These are phyloP conservation scores for Kryptolebias ocellatus DNA, from an alignment of 2,797 vertebrate genomes.

Conservation along the genomic window DNA sequence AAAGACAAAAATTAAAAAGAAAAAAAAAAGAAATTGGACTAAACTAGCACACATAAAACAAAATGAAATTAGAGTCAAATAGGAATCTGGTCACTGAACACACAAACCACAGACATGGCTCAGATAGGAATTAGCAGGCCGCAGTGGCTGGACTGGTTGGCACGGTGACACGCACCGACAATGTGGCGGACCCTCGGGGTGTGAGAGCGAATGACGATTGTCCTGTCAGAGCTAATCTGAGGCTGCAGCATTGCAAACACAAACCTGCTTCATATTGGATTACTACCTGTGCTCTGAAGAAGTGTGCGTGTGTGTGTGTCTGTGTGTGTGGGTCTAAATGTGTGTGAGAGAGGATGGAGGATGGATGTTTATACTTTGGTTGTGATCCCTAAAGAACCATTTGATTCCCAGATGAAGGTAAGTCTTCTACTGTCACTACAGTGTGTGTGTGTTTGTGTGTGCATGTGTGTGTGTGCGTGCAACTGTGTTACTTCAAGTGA, in stretches of 20 bases:
- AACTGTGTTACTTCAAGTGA: not conserved
- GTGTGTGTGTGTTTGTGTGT: slow-evolving; percentile 26
- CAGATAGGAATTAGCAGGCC: slow-evolving; percentile 34
- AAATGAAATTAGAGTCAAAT: not conserved
- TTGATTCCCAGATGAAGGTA: slow-evolving; percentile 41
- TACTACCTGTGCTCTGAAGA: slow-evolving; percentile 53
- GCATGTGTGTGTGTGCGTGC: slow-evolving; percentile 21
- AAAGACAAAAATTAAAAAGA: not conserved
- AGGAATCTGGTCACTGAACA: not conserved
- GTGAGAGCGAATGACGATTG: slow-evolving; percentile 35
- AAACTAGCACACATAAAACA: not conserved
- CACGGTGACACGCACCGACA: slow-evolving; percentile 39
- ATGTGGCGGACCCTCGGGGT: slow-evolving; percentile 38
- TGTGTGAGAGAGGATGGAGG: too few relatives aligned
- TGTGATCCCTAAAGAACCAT: slow-evolving; percentile 28
- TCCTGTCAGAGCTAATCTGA: slow-evolving; percentile 67
- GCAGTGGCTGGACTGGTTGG: slow-evolving; percentile 31
- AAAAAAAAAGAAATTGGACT: not conserved
- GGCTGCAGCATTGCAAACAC: slow-evolving; percentile 42
- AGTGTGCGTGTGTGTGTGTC: slow-evolving; percentile 29
- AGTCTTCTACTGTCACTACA: slow-evolving; percentile 12
- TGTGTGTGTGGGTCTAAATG: slow-evolving; percentile 4
- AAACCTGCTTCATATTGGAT: slow-evolving; percentile 70
- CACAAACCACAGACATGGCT: slow-evolving; percentile 16
- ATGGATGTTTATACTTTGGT: slow-evolving; percentile 25